Conservation (phyloP, 2,888 invertebrate genomes). For the Sesia apiformis region DNA sequence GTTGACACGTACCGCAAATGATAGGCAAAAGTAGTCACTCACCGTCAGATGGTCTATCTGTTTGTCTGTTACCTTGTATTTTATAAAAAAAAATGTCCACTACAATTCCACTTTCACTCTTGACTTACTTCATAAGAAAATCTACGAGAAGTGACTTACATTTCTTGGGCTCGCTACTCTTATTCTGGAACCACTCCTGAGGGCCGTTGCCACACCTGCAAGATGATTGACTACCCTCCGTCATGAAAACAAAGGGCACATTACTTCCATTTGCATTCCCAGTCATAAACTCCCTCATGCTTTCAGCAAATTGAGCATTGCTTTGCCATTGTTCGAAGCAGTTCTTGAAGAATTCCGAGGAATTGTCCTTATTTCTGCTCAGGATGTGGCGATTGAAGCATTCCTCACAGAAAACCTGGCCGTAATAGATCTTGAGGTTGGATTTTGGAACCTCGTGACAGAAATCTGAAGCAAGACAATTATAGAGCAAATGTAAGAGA, state of each 20-base stretch:
- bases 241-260: conserved; percentile 51
- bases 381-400: conserved; percentile 54
- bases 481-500: too few relatives aligned
- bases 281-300: conserved; percentile 50
- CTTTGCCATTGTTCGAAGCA: conserved; percentile 63
- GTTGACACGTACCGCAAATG: too few relatives aligned
- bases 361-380: conserved; percentile 42
- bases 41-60: too few relatives aligned
- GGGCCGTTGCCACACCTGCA: conserved; percentile 41
- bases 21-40: too few relatives aligned
- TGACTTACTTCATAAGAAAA: neutral
- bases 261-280: conserved; percentile 25
- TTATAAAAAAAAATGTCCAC: too few relatives aligned
- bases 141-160: conserved; percentile 26
- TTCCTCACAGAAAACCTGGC: conserved; percentile 60
- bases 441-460: conserved; percentile 45
- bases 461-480: conserved; percentile 28
- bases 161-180: conserved; percentile 44
- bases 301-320: conserved; percentile 42
- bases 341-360: conserved; percentile 52
- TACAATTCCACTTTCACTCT: too few relatives aligned
- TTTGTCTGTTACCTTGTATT: too few relatives aligned
- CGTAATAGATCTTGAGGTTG: conserved; percentile 57
- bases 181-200: conserved; percentile 34
- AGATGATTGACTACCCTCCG: conserved; percentile 42